phyloP scores from a whole-genome alignment of 1,140 invertebrate species.

The Nylanderia fulva region DNA sequence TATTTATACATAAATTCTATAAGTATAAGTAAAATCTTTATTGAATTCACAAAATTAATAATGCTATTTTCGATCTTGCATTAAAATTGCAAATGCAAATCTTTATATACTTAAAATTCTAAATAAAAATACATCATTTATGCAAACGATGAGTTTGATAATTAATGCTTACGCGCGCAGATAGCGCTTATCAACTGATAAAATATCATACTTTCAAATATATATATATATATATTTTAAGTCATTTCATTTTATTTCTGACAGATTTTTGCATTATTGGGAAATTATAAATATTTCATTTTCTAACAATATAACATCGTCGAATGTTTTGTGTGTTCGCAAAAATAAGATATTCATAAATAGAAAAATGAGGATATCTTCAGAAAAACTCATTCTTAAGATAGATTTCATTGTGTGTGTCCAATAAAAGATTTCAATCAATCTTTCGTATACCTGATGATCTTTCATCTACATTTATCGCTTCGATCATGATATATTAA shows the following conservation, averaged over 20 bases:
- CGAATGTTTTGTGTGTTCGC: not conserved
- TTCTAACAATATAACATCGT: not conserved
- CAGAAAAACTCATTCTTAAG: not conserved
- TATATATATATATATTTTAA: too few species aligned
- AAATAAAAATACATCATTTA: not conserved
- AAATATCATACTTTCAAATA: not conserved
- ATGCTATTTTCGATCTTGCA: too few species aligned
- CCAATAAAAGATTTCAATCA: not conserved
- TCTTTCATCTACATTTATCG: not conserved
- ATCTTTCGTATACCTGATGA: not conserved
- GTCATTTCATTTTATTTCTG: not conserved
- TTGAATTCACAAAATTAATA: too few species aligned
- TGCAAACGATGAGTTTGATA: not conserved
- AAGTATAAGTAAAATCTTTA: too few species aligned
- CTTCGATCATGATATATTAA: not conserved
- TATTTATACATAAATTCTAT: too few species aligned
- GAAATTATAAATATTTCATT: not conserved
- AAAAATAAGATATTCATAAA: not conserved
- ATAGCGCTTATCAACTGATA: not conserved
- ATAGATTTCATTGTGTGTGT: not conserved
- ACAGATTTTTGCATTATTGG: not conserved
- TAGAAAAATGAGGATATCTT: not conserved
- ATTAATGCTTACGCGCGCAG: not conserved
- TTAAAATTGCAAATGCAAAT: not conserved
- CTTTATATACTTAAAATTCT: too few species aligned